A percentile compares a stretch with the other conserved stretches of the same genome.
These are phyloP conservation scores for Brachypteracias leptosomus DNA, from an alignment of 2,113 vertebrate genomes.

Conservation along the genomic window DNA sequence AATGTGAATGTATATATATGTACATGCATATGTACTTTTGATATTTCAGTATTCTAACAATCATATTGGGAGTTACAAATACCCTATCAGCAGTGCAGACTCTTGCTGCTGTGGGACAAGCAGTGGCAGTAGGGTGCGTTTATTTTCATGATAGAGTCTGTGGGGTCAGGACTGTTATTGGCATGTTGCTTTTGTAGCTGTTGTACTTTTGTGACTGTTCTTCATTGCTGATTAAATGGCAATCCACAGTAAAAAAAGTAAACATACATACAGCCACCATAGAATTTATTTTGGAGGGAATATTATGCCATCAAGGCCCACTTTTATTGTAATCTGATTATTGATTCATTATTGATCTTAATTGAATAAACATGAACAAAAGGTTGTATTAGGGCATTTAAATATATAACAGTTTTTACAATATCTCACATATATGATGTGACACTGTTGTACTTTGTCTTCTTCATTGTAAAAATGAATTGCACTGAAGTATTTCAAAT, in stretches of 20 bases:
- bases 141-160: background rate
- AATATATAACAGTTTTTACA: background rate
- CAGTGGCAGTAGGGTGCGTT: background rate
- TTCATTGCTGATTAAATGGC: background rate
- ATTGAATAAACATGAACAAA: slow-evolving; percentile 34
- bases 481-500: background rate
- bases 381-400: slow-evolving; percentile 9
- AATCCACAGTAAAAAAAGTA: background rate
- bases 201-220: background rate
- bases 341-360: slow-evolving; percentile 21
- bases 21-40: background rate
- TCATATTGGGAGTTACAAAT: background rate
- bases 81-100: background rate
- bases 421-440: background rate
- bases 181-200: background rate
- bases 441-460: background rate
- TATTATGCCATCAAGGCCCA: background rate
- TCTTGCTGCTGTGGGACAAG: background rate
- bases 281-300: background rate
- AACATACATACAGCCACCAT: background rate
- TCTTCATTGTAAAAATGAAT: background rate
- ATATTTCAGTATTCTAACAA: background rate
- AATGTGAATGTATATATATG: background rate
- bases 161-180: background rate
- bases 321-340: background rate